A percentile compares a stretch with the other conserved stretches of the same genome.
These are phyloP conservation scores for Lontra canadensis DNA, from an alignment of 2,113 vertebrate species.

Conservation along the genomic window DNA sequence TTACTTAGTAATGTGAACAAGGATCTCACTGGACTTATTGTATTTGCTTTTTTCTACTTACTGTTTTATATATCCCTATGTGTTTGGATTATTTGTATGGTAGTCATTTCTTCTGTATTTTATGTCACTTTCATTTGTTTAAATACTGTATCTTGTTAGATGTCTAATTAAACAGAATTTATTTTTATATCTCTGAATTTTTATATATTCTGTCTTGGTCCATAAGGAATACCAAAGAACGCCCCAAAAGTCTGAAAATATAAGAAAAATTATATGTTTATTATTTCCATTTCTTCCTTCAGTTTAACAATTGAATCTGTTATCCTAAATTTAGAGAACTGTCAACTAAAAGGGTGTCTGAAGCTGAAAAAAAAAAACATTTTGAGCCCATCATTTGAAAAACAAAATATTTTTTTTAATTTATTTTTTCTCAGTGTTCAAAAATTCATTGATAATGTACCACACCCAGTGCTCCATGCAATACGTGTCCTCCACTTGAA, in stretches of 20 bases:
- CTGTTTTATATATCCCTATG: background rate
- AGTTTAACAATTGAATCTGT: slow-evolving; percentile 19
- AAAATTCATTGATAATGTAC: no score
- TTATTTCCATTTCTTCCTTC: background rate
- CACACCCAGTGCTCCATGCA: no score
- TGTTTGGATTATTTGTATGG: background rate
- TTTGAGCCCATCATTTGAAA: background rate
- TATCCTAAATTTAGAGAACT: slow-evolving; percentile 1
- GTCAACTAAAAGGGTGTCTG: background rate
- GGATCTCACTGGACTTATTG: background rate
- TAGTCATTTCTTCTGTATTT: background rate
- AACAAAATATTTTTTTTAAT: background rate
- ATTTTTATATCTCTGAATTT: background rate
- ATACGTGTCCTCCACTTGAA: background rate
- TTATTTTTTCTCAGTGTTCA: no score
- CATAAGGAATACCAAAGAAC: background rate
- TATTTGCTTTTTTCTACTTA: background rate
- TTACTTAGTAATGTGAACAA: slow-evolving; percentile 12
- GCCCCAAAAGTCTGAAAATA: background rate
- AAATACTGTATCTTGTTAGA: slow-evolving; percentile 22
- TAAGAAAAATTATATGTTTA: background rate
- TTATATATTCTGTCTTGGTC: background rate
- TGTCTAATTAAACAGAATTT: slow-evolving; percentile 29
- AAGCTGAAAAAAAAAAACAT: background rate
- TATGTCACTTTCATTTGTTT: slow-evolving; percentile 37